Base-by-base conservation (phyloP, 2,888 invertebrate genomes). In the Cephus runcator region DNA sequence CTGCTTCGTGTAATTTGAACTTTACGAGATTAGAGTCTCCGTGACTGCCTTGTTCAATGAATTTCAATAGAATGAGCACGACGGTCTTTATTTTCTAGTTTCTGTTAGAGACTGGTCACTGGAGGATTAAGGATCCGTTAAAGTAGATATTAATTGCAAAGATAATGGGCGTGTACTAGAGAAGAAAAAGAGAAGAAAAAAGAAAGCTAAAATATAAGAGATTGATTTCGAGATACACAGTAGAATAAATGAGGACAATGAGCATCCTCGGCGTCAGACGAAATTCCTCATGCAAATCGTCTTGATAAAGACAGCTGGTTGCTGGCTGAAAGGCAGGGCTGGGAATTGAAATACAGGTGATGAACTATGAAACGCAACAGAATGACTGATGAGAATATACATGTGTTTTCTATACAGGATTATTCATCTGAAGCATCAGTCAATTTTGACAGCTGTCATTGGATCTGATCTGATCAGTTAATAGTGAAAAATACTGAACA, bases 1-100 rank as follows among this genome's bases (percentile, higher is more conserved):
- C 84, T 87, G 85, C 83, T 83, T 83, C 82, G 84, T 84, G 80
- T 83, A 79, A 80, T 79, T 83, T 73, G 69, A 73, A 36, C 69
- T 77, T 69, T 74, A 73, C 11, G 74, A 69, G 76, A 79, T 79
- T 77, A 73, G 73, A 76, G 73, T 69, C 31, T 76, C 40, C 71
- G 56, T 31, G 34, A 33, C 33, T 71, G 71, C 31, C 15, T 71
- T 23, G 71, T 56, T 56, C 23, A 56, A 56, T 56, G 56, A 56
- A 56, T 56, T 23, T 56, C 56, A 23, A 56, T 56, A 56, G 23
- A 56, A 56, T 56, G 23, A 56, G 56, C 9, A 23, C 23, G 23
- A 9, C 56, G 9, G 9, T 56, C 56, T 23, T 56, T 9, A 56
- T 56, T 75, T 40, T 75, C 77, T 56, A 56, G 2, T 56, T 56